Evolutionary conservation across 1,140 invertebrate genomes (phyloP), one percentile per base, ranked within the genome.

Genomic region (Apolygus lucorum): DNA sequence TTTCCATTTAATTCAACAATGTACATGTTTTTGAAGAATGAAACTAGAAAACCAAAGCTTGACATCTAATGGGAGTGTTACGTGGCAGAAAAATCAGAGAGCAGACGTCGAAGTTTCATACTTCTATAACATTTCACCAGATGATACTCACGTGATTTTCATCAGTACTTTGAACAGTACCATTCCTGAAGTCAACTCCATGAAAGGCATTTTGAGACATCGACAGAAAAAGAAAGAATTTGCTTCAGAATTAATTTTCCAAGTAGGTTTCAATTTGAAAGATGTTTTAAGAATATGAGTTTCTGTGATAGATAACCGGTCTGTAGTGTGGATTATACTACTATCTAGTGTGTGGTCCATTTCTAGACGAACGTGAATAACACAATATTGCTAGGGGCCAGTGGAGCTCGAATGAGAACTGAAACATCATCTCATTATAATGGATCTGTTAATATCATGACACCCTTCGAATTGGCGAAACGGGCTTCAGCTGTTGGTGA

Each of bases 51-150:
- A 75, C 1, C 78, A 80, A 59, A 52, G 77, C 28, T 72, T 79
- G 2, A 71, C 76, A 25, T 70, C 76, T 2, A 81, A 81, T 71
- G 77, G 75, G 0, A 72, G 69, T 59, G 29, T 81, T 1, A 74
- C 82, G 27, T 88, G 86, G 86, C 83, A 84, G 28, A 81, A 85
- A 54, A 78, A 82, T 52, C 82, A 88, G 72, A 76, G 78, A 22
- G 71, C 86, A 28, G 75, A 80, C 13, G 67, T 84, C 24, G 80
- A 85, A 70, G 78, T 85, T 8, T 81, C 80, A 27, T 81, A 79
- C 14, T 81, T 82, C 69, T 78, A 70, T 1, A 65, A 70, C 4
- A 70, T 72, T 24, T 42, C 62, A 25, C 29, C 64, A 17, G 28
- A 65, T 4, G 25, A 54, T 14, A 71, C 24, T 13, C 24, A 67